These are phyloP conservation scores for Drosophila prosaltans DNA, from an alignment of 1,140 invertebrate genomes.

Conservation along the genomic window DNA sequence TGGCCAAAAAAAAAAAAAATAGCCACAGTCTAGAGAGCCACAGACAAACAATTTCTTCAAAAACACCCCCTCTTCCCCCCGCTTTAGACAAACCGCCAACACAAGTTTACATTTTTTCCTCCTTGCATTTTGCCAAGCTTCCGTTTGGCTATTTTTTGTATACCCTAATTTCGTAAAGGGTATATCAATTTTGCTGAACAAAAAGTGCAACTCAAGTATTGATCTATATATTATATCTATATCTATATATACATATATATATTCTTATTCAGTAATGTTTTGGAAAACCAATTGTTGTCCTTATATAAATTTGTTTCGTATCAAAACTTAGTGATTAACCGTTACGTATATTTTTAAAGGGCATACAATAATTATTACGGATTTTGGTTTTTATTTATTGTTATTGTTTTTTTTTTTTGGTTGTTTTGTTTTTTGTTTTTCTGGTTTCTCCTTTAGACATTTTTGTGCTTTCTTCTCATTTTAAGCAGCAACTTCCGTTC, in stretches of 20 bases:
- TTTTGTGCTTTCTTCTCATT: conserved; percentile 48
- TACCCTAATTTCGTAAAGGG: no score
- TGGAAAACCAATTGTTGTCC: no score
- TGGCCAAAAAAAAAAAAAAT: conserved; percentile 32
- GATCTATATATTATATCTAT: no score
- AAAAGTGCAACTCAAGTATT: no score
- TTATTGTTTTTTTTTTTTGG: conserved; percentile 19
- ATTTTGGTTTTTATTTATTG: neutral
- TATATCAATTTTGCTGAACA: no score
- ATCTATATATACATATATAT: neutral
- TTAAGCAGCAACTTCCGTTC: conserved; percentile 79
- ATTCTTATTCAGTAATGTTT: neutral
- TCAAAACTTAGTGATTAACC: no score
- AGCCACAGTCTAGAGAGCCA: conserved; percentile 53
- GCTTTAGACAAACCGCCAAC: neutral
- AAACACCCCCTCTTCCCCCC: neutral
- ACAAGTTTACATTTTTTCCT: neutral
- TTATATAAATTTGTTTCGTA: no score
- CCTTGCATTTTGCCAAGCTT: conserved; percentile 30
- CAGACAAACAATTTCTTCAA: conserved; percentile 62
- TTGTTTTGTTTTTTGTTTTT: conserved; percentile 29
- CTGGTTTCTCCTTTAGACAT: conserved; percentile 11
- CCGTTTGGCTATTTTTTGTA: conserved; percentile 25
- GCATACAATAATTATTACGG: neutral
- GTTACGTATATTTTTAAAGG: no score